Base-by-base conservation (phyloP, 2,888 invertebrate species). In the Oligia latruncula region DNA sequence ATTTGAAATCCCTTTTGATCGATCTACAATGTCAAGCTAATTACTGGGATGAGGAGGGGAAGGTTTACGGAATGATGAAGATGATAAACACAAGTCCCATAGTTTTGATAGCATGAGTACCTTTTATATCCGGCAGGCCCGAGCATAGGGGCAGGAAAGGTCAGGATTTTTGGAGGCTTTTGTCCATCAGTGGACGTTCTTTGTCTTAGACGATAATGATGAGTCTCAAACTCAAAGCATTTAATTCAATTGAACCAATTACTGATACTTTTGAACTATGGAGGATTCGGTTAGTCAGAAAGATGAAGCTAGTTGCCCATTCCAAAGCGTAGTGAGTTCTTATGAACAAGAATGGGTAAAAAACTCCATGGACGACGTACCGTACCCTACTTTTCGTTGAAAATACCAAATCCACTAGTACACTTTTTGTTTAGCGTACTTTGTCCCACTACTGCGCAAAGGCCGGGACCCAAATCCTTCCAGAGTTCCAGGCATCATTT, bases 1-100 rank as follows among this genome's bases (percentile, higher is more conserved):
- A 46, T 70, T 68, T 35, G 15, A 70, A 79, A 64, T 40, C n/a
- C n/a, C 23, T 0, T n/a, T 43, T 40, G 46, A 81, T 79, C 15
- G 35, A 81, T 46, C 15, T 81, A 81, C 71, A 55, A 65, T 71
- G n/a, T 79, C 6, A n/a, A 55, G 11, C 15, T 55, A 62, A 81
- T 81, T 64, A 64, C 9, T 60, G 55, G 20, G 15, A n/a, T 62
- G 40, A 35, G 8, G 17, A n/a, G 46, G 46, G 23, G 13, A 8
- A 6, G 9, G n/a, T 23, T 46, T n/a, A 75, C 35, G n/a, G 49
- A 15, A 49, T 49, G 49, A 49, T 49, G 15, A 49, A 4, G 20
- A n/a, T 60, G 46, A n/a, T 49, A 20, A 75, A 17, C 8, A 43
- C 4, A 55, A 55, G 4, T 29, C 15, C 43, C 6, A 20, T 74